Percentiles rank a stretch among this genome's conserved stretches.
phyloP scores from a whole-genome alignment of 2,113 vertebrate genomes.

The Anolis sagrei region DNA sequence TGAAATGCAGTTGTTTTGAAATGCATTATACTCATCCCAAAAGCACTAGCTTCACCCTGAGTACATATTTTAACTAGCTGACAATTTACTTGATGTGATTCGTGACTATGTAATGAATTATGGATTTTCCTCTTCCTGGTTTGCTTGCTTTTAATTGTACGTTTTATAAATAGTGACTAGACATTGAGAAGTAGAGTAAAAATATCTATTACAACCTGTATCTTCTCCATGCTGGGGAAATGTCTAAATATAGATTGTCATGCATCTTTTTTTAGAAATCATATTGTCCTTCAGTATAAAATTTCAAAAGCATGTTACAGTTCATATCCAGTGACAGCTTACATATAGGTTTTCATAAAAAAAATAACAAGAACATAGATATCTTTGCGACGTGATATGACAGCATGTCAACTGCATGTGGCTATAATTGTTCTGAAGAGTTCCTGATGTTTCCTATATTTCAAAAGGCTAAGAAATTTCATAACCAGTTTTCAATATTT shows the following conservation, averaged over 20 bases:
- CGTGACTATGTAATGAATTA: conserved; percentile 57
- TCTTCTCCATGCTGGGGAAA: no score
- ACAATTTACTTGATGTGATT: conserved; percentile 16
- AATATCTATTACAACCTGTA: conserved; percentile 39
- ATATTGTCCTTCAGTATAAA: neutral
- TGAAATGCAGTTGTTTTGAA: neutral
- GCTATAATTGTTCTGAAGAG: neutral
- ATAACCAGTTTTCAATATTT: neutral
- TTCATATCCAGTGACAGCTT: neutral
- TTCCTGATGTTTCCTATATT: neutral
- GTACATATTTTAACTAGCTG: conserved; percentile 21
- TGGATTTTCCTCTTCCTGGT: conserved; percentile 45
- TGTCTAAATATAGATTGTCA: no score
- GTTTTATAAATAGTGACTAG: conserved; percentile 42
- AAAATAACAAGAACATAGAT: neutral
- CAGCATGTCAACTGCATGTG: neutral
- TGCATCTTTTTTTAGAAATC: no score
- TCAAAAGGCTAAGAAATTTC: neutral
- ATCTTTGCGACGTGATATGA: conserved; percentile 23
- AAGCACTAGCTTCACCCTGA: conserved; percentile 43
- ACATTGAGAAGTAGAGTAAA: conserved; percentile 44
- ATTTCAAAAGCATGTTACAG: neutral
- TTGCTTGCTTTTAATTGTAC: conserved; percentile 18
- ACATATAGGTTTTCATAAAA: neutral
- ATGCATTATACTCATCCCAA: conserved; percentile 7